Percentiles rank a stretch among this genome's conserved stretches.
Evolutionary conservation across 2,888 invertebrate species (phyloP).

Genomic region (Nomada flava): DNA sequence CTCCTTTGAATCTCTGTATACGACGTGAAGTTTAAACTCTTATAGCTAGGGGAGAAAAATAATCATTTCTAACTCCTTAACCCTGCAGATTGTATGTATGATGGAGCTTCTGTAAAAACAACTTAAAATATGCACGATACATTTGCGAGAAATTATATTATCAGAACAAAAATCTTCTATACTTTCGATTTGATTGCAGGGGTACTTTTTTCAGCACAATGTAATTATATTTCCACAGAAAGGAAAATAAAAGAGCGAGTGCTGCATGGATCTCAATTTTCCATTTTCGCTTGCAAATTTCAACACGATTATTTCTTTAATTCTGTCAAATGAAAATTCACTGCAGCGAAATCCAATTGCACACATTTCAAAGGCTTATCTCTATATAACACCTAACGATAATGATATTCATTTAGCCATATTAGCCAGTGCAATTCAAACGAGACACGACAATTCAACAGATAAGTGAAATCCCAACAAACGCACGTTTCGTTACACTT

Average conservation of each 20-base stretch:
- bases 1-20: conserved; percentile 41
- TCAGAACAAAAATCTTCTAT: neutral
- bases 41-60: conserved; percentile 27
- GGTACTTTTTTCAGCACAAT: too few species aligned
- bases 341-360: neutral
- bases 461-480: conserved; percentile 6
- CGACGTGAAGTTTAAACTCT: conserved; percentile 42
- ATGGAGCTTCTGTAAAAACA: neutral
- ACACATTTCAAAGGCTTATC: neutral
- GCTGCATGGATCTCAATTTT: neutral
- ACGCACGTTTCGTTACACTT: neutral
- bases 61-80: conserved; percentile 35
- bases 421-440: conserved; percentile 12
- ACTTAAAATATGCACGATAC: neutral
- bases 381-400: neutral
- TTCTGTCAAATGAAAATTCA: neutral
- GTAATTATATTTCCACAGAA: too few species aligned
- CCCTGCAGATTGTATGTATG: neutral
- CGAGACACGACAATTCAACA: neutral
- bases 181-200: too few species aligned
- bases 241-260: neutral
- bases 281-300: neutral
- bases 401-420: conserved; percentile 8
- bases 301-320: neutral
- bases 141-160: neutral